These are phyloP conservation scores for Eledona agricola DNA, from an alignment of 2,888 invertebrate species.

Conservation along the genomic window DNA sequence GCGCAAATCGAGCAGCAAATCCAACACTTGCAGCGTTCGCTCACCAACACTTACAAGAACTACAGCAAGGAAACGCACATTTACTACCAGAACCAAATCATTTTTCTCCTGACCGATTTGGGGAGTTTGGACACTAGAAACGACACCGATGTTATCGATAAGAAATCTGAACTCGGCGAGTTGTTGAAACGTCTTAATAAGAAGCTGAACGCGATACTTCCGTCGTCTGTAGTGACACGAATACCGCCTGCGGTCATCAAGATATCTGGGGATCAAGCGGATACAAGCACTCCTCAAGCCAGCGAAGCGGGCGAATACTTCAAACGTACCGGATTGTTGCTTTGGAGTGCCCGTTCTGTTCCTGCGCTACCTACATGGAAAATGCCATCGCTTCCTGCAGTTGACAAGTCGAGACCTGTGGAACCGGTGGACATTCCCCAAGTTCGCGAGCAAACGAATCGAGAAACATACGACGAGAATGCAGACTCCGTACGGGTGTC, in stretches of 20 bases:
- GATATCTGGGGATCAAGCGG: no score
- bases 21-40: background rate
- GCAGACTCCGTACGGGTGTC: no score
- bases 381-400: no score
- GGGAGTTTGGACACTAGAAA: background rate
- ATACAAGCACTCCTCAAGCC: no score
- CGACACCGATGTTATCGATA: background rate
- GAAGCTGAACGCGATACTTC: slow-evolving; percentile 1
- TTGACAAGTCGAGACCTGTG: no score
- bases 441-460: no score
- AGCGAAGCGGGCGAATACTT: slow-evolving; percentile 44
- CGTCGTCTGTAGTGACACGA: background rate
- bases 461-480: no score
- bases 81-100: slow-evolving; percentile 12
- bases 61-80: slow-evolving; percentile 10
- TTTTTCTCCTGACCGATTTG: slow-evolving; percentile 3
- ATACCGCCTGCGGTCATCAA: no score
- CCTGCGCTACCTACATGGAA: no score
- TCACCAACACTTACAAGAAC: slow-evolving; percentile 2
- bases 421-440: no score
- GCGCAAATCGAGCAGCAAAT: slow-evolving; percentile 2
- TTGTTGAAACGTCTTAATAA: background rate
- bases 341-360: no score
- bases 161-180: slow-evolving; percentile 7
- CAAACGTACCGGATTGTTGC: slow-evolving; percentile 9